phyloP scores from a whole-genome alignment of 2,797 vertebrate genomes.

The Sebastes vulpes region DNA sequence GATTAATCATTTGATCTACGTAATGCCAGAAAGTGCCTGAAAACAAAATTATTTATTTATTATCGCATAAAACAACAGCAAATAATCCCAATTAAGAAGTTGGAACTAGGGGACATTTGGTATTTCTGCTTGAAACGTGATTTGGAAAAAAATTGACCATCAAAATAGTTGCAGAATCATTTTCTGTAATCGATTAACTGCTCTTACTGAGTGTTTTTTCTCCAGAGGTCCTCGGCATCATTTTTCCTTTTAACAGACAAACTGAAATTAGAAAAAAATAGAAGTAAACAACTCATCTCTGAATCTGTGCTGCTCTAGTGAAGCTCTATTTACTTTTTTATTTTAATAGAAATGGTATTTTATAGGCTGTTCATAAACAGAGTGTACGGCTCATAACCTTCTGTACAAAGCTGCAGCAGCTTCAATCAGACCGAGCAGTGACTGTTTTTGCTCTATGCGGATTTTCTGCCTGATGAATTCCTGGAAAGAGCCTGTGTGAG shows the following conservation, averaged over 20 bases:
- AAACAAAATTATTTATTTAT: neutral
- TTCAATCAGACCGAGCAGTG: slow-evolving; percentile 59
- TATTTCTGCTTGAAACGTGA: neutral
- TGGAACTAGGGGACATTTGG: neutral
- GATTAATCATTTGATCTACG: neutral
- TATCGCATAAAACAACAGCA: neutral
- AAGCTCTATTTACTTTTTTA: neutral
- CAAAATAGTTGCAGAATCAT: neutral
- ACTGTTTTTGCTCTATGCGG: slow-evolving; percentile 38
- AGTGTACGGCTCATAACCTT: slow-evolving; percentile 27
- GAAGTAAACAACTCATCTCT: neutral
- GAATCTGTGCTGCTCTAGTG: neutral
- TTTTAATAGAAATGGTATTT: neutral
- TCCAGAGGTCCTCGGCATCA: slow-evolving; percentile 58
- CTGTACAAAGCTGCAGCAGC: slow-evolving; percentile 50
- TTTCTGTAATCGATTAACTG: neutral
- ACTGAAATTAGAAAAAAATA: slow-evolving; percentile 17
- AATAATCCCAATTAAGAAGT: neutral
- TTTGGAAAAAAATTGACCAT: neutral
- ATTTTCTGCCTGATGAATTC: slow-evolving; percentile 67
- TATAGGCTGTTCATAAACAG: neutral
- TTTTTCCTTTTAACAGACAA: slow-evolving; percentile 53
- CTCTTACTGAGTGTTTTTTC: slow-evolving; percentile 43
- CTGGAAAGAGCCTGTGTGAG: slow-evolving; percentile 31
- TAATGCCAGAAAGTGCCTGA: neutral